phyloP scores from a whole-genome alignment of 2,113 vertebrate species.

The Euleptes europaea region DNA sequence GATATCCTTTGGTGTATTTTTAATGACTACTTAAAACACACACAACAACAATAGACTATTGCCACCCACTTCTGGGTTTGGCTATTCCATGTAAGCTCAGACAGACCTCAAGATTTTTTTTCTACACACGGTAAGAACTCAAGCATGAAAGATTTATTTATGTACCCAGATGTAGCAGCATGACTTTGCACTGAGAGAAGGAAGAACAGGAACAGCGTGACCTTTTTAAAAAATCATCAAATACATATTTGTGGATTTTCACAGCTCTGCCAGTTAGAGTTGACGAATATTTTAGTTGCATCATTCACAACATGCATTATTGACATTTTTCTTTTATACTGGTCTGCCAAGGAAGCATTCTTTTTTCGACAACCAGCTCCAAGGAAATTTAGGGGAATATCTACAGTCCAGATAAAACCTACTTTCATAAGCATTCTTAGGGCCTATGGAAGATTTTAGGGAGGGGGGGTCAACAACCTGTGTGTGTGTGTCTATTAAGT shows the following conservation, averaged over 20 bases:
- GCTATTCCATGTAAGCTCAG: background rate
- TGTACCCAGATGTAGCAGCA: no score
- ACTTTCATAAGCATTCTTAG: no score
- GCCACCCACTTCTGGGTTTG: background rate
- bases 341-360: background rate
- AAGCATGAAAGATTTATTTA: background rate
- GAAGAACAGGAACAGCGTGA: background rate
- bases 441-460: no score
- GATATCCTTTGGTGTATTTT: no score
- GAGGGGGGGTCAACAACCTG: no score
- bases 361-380: background rate
- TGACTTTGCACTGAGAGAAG: background rate
- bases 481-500: no score
- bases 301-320: background rate
- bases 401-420: no score
- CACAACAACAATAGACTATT: no score
- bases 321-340: background rate
- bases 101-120: background rate
- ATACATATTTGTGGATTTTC: background rate
- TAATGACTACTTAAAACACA: no score
- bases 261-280: background rate
- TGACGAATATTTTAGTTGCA: background rate
- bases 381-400: background rate
- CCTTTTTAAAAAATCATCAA: background rate
- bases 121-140: background rate